Evolutionary conservation across 2,113 vertebrate genomes (phyloP).

Genomic region (Thermophis baileyi): DNA sequence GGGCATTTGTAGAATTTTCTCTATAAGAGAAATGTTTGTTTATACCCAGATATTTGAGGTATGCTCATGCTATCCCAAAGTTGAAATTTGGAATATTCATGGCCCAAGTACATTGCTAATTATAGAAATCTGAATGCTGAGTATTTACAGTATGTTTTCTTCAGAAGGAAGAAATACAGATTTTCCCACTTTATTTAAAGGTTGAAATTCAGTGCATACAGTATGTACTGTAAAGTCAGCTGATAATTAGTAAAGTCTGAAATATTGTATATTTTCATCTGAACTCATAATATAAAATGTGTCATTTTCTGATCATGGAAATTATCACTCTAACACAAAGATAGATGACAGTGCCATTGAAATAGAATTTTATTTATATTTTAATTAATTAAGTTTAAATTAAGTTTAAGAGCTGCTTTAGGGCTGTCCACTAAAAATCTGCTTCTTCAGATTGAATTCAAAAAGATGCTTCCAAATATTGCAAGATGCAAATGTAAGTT

Average conservation of each 20-base stretch:
- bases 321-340: not conserved
- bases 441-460: not conserved
- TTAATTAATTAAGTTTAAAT: not conserved
- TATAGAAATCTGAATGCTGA: not conserved
- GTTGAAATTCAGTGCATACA: not conserved
- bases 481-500: not conserved
- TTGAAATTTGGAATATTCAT: not conserved
- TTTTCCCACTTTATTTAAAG: not conserved
- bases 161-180: not conserved
- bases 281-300: not conserved
- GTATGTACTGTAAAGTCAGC: not conserved
- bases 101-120: not conserved
- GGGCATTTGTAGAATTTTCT: not conserved
- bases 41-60: not conserved
- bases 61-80: too few relatives aligned
- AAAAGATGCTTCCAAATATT: not conserved
- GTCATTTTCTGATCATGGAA: not conserved
- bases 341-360: not conserved
- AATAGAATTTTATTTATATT: not conserved
- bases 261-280: not conserved
- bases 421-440: not conserved
- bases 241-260: not conserved
- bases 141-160: not conserved
- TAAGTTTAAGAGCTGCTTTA: not conserved
- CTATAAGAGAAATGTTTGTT: not conserved